phyloP scores from a whole-genome alignment of 2,797 vertebrate genomes.

The Delichon dasypus region DNA sequence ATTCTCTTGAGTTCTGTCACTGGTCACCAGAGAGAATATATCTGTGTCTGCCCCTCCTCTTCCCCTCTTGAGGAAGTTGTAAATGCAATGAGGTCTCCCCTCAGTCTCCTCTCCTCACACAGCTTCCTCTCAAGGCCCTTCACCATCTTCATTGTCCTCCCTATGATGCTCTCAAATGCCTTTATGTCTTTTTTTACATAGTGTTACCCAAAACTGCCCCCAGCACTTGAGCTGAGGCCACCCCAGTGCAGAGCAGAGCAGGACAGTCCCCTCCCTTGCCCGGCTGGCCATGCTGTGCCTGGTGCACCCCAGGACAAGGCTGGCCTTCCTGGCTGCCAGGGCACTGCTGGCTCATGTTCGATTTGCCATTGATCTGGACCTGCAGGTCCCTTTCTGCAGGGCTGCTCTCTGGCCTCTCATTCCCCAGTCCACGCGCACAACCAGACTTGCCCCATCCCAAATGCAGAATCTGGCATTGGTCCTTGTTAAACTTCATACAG shows the following conservation, averaged over 20 bases:
- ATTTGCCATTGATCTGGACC: accelerated
- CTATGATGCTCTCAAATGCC: background rate
- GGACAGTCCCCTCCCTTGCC: background rate
- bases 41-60: background rate
- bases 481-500: background rate
- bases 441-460: background rate
- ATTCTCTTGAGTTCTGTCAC: background rate
- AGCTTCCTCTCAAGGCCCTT: background rate
- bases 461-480: background rate
- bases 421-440: background rate
- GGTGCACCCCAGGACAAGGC: accelerated
- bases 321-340: background rate
- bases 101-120: background rate
- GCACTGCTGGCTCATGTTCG: background rate
- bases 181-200: background rate
- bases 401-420: background rate
- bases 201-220: accelerated
- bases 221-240: accelerated
- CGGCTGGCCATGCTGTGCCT: accelerated
- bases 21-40: background rate
- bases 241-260: background rate
- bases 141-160: background rate
- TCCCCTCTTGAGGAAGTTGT: background rate
- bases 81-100: background rate
- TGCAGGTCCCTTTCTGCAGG: background rate